These are phyloP conservation scores for Drosophila pectinifera DNA, from an alignment of 1,140 invertebrate species.

Conservation along the genomic window DNA sequence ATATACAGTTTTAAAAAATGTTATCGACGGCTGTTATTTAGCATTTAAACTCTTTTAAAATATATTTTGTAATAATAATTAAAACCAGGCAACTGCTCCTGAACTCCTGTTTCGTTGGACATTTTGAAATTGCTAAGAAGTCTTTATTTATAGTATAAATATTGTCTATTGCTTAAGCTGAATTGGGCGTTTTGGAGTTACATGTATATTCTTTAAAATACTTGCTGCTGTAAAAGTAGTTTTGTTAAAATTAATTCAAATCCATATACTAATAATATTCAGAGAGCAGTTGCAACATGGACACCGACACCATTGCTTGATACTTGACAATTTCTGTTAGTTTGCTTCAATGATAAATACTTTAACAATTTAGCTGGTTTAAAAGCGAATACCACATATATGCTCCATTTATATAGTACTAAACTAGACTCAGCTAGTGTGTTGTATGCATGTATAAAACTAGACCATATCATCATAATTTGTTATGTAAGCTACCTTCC, in stretches of 20 bases:
- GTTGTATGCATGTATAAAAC: conserved; percentile 59
- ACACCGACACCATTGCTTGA: conserved; percentile 62
- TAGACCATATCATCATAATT: conserved; percentile 48
- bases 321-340: conserved; percentile 13
- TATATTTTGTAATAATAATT: conserved; percentile 34
- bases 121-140: conserved; percentile 16
- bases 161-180: conserved; percentile 31
- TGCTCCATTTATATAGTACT: conserved; percentile 42
- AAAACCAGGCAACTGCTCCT: conserved; percentile 54
- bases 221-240: conserved; percentile 8
- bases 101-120: conserved; percentile 18
- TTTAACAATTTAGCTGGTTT: conserved; percentile 65
- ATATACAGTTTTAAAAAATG: conserved; percentile 47
- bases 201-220: conserved; percentile 13
- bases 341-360: conserved; percentile 34
- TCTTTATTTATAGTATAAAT: conserved; percentile 30
- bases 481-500: conserved; percentile 36
- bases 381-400: conserved; percentile 74
- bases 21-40: conserved; percentile 39
- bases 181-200: conserved; percentile 22
- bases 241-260: conserved; percentile 10
- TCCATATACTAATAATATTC: conserved; percentile 14
- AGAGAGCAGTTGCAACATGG: conserved; percentile 52
- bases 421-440: conserved; percentile 34
- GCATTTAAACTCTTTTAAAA: conserved; percentile 33